Evolutionary conservation across 1,140 invertebrate genomes (phyloP), one percentile per base, ranked within the genome.

Genomic region (Temnothorax nylanderi): DNA sequence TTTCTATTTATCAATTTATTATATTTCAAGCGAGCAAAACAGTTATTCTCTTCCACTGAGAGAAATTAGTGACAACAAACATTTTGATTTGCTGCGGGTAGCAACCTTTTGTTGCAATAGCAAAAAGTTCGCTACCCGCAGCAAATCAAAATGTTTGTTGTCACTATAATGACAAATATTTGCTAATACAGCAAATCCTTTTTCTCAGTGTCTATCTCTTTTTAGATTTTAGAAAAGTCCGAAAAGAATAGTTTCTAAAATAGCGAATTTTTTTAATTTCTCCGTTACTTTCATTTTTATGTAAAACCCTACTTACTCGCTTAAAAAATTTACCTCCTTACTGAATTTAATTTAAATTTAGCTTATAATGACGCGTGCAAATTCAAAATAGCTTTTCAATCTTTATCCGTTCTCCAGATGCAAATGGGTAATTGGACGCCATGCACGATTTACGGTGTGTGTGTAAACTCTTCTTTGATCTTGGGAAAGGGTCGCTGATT

Each of bases 401-500:
- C 21, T 8, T 60, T 32, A 44, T 34, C 54, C 37, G 3, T 77
- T n/a, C 16, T 64, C 34, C 16, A 64, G 4, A 44, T 4, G 32
- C 71, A 74, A 74, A 75, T 21, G 32, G 2, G 6, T 32, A 75
- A 75, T 26, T 62, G n/a, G 6, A 16, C 32, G 37, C 21, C 16
- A 65, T 65, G 26, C 56, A 11, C 37, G 56, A 75, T 56, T 34
- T 56, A 37, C 21, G n/a, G 32, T 10, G 76, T 21, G 16, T 21
- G 26, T 8, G 11, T 69, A 26, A 77, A 80, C 69, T 69, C 62
- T 54, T 26, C 49, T 80, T 80, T 69, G n/a, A 80, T 64, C 37
- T n/a, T 34, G 11, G 18, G 11, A 58, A 13, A 21, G 26, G 16
- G 16, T 58, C 37, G 67, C 21, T 69, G 37, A 47, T 56, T 44